Evolutionary conservation across 2,113 vertebrate species (phyloP).

Genomic region (Pelecanus crispus): DNA sequence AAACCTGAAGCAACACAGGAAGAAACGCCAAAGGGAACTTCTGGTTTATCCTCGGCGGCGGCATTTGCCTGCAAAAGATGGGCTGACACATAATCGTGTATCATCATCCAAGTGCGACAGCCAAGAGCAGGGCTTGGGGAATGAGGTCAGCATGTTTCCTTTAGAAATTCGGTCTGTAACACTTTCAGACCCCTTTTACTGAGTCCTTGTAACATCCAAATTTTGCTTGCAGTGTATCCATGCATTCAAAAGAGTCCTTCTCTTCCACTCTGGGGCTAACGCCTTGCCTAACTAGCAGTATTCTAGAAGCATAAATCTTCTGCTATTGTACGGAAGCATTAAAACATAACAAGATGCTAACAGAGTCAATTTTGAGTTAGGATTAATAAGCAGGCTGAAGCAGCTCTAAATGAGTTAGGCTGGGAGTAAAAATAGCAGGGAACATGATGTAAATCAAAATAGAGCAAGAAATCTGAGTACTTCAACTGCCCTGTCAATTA

Average conservation of each 20-base stretch:
- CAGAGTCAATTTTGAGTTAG: background rate
- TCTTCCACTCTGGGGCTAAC: background rate
- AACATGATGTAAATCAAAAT: constrained; percentile 41
- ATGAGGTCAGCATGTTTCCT: background rate
- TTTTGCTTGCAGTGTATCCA: background rate
- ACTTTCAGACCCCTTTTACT: background rate
- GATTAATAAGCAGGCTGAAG: constrained; percentile 23
- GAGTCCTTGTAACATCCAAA: background rate
- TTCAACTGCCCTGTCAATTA: constrained; percentile 45
- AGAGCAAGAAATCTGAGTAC: background rate
- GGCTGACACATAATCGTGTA: background rate
- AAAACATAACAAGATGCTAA: background rate
- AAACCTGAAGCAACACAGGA: background rate
- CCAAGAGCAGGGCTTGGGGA: background rate
- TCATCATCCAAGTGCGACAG: background rate
- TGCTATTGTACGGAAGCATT: background rate
- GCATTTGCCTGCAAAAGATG: background rate
- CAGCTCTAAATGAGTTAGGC: background rate
- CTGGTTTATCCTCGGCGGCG: background rate
- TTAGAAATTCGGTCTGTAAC: background rate
- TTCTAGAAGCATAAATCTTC: background rate
- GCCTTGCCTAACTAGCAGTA: background rate
- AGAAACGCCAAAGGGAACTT: background rate
- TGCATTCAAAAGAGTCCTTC: rapidly evolving
- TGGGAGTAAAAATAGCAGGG: constrained; percentile 45